Percentiles rank a stretch among this genome's conserved stretches.
These are phyloP conservation scores for Bubo scandiacus DNA, from an alignment of 2,113 vertebrate species.

Conservation along the genomic window DNA sequence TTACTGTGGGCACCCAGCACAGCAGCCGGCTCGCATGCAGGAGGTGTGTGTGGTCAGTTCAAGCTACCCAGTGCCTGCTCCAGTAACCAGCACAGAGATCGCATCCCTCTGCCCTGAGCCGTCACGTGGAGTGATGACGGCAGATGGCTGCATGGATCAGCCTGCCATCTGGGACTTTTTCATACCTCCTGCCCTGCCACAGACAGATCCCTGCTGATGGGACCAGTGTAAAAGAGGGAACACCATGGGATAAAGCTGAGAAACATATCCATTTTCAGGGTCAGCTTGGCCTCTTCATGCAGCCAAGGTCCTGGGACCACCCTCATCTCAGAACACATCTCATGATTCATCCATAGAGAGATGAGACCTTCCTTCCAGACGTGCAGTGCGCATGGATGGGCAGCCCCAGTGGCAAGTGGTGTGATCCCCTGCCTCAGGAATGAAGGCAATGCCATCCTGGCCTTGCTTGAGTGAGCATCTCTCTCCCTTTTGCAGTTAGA, in stretches of 20 bases:
- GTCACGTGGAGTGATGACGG: fast-evolving
- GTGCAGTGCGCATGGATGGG: fast-evolving
- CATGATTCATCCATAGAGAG: not conserved
- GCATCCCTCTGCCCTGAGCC: not conserved
- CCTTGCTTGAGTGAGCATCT: not conserved
- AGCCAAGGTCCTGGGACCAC: not conserved
- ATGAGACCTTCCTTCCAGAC: not conserved
- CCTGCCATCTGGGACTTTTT: not conserved
- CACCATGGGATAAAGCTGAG: not conserved
- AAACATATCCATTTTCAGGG: not conserved
- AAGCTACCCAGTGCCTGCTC: not conserved
- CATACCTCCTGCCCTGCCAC: not conserved
- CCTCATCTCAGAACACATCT: not conserved
- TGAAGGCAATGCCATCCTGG: not conserved
- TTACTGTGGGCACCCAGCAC: not conserved
- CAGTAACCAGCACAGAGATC: not conserved
- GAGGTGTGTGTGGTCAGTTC: not conserved
- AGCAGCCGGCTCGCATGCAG: not conserved
- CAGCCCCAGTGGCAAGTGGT: not conserved
- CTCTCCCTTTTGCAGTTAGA: not conserved
- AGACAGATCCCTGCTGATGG: not conserved
- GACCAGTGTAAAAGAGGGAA: not conserved
- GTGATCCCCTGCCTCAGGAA: not conserved
- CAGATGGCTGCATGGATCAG: not conserved
- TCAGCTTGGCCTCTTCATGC: not conserved